phyloP scores from a whole-genome alignment of 2,888 invertebrate species.

The Hymenopus coronatus region DNA sequence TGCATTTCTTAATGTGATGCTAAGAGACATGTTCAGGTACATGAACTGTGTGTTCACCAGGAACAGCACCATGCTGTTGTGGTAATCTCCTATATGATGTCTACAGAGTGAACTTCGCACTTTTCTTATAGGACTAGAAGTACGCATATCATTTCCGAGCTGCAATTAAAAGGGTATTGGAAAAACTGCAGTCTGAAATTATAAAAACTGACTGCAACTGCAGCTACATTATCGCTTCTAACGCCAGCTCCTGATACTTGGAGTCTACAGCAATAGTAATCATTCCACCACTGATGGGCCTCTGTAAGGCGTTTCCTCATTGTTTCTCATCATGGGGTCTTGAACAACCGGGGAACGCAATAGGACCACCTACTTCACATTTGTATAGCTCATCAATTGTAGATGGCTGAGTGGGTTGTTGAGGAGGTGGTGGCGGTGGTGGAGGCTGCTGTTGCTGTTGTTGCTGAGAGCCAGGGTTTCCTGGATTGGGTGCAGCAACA shows the following conservation, averaged over 20 bases:
- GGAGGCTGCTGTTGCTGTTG: background rate
- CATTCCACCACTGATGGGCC: background rate
- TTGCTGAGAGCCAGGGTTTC: background rate
- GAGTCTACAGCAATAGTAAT: background rate
- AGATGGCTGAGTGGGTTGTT: conserved; percentile 28
- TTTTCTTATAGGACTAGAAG: background rate
- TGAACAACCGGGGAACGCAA: conserved; percentile 41
- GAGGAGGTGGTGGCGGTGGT: conserved; percentile 10
- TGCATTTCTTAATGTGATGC: background rate
- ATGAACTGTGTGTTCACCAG: background rate
- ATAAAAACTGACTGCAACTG: background rate
- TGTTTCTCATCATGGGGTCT: conserved; percentile 36
- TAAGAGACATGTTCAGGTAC: background rate
- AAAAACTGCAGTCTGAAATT: background rate
- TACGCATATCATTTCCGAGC: background rate
- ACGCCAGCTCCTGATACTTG: conserved; percentile 22
- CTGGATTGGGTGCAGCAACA: conserved; percentile 6
- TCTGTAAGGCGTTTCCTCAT: conserved; percentile 11
- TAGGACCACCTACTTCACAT: conserved; percentile 40
- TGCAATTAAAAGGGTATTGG: background rate
- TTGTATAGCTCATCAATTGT: conserved; percentile 39
- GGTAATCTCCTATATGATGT: background rate
- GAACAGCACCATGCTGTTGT: background rate
- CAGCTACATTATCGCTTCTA: background rate
- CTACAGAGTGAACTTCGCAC: background rate